Evolutionary conservation across 2,888 invertebrate species (phyloP), one percentile per base, ranked within the genome.

Genomic region (Cryptus armator): DNA sequence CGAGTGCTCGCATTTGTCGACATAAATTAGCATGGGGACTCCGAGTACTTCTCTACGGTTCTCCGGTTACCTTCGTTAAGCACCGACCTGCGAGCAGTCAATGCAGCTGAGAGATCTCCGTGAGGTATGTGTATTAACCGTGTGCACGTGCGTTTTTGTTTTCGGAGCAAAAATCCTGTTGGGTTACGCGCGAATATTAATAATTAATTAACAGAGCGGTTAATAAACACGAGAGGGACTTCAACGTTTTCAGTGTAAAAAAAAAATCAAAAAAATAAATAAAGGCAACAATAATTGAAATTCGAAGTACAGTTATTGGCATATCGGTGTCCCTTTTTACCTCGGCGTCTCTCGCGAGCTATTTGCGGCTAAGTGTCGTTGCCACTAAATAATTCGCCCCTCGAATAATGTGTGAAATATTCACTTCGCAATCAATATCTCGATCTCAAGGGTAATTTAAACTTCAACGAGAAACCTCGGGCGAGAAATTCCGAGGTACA

Each of bases 11-110:
- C 48, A 48, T 68, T 75, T 68, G 59, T 51, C 74, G 74, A 7
- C 6, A 46, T 67, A 72, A 72, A 80, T 80, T 80, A 66, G 53
- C 80, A 67, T 32, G 53, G 71, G 43, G 24, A 51, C 71, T 62
- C 46, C 46, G 56, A 72, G 83, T 56, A 78, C 67, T 68, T 59
- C 46, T 59, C 56, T 56, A 16, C 56, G 83, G 66, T 24, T 56
- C 80, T 84, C 81, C 29, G 76, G 68, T 84, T 81, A 81, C 84
- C 59, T 76, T 62, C 81, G 81, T 84, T 77, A 77, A 56, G 46
- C n/a, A 74, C 46, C 68, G 37, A n/a, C 62, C 59, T 19, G n/a
- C 48, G n/a, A 46, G 46, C 59, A 43, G 48, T 16, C 43, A 56
- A 56, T 48, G 75, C 37, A 75, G 62, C 66, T 32, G 46, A 19